Conservation (phyloP, 2,888 invertebrate genomes). For the Drosophila atripex region DNA sequence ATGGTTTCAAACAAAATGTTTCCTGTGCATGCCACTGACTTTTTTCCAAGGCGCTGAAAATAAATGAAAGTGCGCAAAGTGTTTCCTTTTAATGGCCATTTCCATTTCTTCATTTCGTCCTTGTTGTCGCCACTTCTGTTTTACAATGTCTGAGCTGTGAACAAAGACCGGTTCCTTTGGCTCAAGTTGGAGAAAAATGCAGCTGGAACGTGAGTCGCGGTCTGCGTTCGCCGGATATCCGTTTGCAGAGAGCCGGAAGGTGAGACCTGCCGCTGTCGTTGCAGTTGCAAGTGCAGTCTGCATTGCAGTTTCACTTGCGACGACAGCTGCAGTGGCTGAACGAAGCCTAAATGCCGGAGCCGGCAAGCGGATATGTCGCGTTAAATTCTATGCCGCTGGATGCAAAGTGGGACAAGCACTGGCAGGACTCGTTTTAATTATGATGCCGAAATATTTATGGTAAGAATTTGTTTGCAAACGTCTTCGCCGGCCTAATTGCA, state of each 20-base stretch:
- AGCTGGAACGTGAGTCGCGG: constrained; percentile 67
- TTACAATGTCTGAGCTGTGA: constrained; percentile 58
- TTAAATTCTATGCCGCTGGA: constrained; percentile 59
- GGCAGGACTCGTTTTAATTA: constrained; percentile 41
- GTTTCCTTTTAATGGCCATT: constrained; percentile 54
- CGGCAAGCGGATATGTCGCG: constrained; percentile 76
- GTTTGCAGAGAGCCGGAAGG: constrained; percentile 57
- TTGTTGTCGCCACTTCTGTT: constrained; percentile 55
- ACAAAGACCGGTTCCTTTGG: constrained; percentile 15
- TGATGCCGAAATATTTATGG: constrained; percentile 42
- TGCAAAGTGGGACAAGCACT: constrained; percentile 51
- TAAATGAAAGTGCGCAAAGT: constrained; percentile 69
- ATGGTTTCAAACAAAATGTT: not conserved
- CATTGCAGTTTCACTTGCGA: constrained; percentile 19
- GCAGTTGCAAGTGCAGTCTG: constrained; percentile 14
- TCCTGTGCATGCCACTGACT: constrained; percentile 19
- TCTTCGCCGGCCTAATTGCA: constrained; percentile 59
- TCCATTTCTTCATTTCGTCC: constrained; percentile 44
- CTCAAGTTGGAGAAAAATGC: constrained; percentile 62
- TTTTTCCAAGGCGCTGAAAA: constrained; percentile 63
- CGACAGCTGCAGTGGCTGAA: constrained; percentile 53
- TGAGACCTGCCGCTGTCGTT: constrained; percentile 26
- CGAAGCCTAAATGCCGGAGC: constrained; percentile 72
- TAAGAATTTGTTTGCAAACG: constrained; percentile 46
- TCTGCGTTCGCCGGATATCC: constrained; percentile 66